Base-by-base conservation (phyloP, 2,888 invertebrate species). In the Prenolepis imparis region DNA sequence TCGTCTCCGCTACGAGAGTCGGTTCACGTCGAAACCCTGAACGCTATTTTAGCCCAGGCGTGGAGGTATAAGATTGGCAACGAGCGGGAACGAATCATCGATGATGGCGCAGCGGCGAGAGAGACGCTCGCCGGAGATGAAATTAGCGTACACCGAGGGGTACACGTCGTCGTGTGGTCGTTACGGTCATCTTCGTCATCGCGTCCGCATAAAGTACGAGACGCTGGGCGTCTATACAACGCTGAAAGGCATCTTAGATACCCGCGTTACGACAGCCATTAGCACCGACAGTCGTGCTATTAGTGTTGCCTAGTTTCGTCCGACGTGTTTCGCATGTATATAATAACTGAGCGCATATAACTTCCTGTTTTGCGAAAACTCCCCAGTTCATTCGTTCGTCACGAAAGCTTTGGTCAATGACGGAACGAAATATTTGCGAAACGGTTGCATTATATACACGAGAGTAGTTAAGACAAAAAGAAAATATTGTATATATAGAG, bases 191-290 rank as follows among this genome's bases (percentile, higher is more conserved):
- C 68, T 4, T 61, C 67, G 74, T 73, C 15, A 15, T 59, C 28
- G n/a, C 44, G 15, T 70, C 57, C 70, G 70, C 41, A 80, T 70
- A 80, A 48, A 80, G 59, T 61, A 28, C 72, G 72, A 72, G 59
- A 36, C 78, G 28, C 44, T 24, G 78, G 15, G 61, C 44, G 12
- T 68, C 72, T 77, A 67, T 68, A 59, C 78, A 28, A 21, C 55
- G 70, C 55, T 80, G 72, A 86, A 85, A 86, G 83, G 77, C 85
- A 86, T 81, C 85, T 86, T 86, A 86, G 83, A 83, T 85, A 85
- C 83, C 41, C 48, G 66, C 63, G 81, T 83, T 83, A 73, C 83
- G 81, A 85, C 85, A 86, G 77, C 83, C 86, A 86, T 86, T 86
- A 86, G 86, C 81, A 72, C 83, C 75, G 63, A 59, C 78, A 44